These are phyloP conservation scores for Bradypodion pumilum DNA, from an alignment of 2,797 vertebrate genomes.

Conservation along the genomic window DNA sequence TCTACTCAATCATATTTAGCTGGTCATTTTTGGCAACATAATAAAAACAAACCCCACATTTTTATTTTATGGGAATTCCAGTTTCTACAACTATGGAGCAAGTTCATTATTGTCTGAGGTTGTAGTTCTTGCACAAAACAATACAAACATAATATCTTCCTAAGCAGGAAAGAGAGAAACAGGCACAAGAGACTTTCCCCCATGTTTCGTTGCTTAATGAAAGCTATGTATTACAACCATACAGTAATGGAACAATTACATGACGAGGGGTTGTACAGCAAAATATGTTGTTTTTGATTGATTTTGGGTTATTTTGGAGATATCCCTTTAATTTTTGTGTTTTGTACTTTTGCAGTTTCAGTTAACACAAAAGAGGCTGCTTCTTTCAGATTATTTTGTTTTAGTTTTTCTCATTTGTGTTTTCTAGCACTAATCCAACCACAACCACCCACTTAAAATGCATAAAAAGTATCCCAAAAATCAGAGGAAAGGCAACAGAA, in stretches of 20 bases:
- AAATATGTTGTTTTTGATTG: no score
- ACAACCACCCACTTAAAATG: no score
- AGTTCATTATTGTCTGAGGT: not conserved
- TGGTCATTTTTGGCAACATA: not conserved
- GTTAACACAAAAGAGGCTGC: no score
- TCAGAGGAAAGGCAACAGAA: no score
- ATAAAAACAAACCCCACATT: not conserved
- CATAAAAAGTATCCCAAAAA: no score
- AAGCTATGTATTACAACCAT: not conserved
- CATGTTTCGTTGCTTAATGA: not conserved
- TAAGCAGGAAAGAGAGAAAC: not conserved
- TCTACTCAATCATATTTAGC: not conserved
- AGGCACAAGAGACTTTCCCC: not conserved
- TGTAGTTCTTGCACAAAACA: not conserved
- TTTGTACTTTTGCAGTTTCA: no score
- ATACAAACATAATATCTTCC: not conserved
- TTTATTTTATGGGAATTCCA: slow-evolving; percentile 13
- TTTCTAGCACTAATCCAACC: no score
- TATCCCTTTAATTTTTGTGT: no score
- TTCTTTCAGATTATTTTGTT: no score
- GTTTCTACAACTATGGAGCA: not conserved
- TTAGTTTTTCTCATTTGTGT: no score
- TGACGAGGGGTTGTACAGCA: no score
- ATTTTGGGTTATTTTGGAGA: no score
- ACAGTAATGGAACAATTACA: not conserved